Evolutionary conservation across 2,113 vertebrate genomes (phyloP).

Genomic region (Procapra przewalskii): DNA sequence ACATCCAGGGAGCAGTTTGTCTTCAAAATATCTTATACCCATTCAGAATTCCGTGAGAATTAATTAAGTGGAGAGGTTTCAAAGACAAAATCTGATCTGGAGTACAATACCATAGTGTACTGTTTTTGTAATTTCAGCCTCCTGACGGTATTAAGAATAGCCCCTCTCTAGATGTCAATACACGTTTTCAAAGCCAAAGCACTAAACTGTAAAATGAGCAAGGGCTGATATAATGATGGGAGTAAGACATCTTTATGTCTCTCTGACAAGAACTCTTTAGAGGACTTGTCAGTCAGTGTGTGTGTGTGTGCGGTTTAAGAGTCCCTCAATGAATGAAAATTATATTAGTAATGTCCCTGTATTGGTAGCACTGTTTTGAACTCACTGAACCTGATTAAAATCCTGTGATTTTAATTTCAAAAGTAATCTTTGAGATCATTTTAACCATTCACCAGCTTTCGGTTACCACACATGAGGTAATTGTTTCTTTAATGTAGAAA

Average conservation of each 20-base stretch:
- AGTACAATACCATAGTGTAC: background rate
- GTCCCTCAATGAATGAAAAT: background rate
- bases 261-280: background rate
- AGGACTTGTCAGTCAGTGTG: background rate
- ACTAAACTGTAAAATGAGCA: background rate
- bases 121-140: background rate
- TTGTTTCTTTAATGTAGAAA: background rate
- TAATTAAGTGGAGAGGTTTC: constrained; percentile 37
- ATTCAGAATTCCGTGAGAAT: constrained; percentile 13
- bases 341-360: background rate
- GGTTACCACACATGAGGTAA: background rate
- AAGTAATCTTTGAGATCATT: background rate
- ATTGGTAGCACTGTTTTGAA: background rate
- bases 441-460: background rate
- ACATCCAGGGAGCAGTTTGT: background rate
- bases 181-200: background rate
- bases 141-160: constrained; percentile 15
- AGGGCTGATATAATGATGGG: background rate
- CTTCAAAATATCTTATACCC: background rate
- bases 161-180: background rate
- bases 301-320: background rate
- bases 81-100: background rate
- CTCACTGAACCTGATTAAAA: background rate
- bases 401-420: constrained; percentile 4
- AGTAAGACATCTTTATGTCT: background rate